Evolutionary conservation across 53 echinoderm and acorn worm species (phyloP).

Genomic region (Luidia sarsii): DNA sequence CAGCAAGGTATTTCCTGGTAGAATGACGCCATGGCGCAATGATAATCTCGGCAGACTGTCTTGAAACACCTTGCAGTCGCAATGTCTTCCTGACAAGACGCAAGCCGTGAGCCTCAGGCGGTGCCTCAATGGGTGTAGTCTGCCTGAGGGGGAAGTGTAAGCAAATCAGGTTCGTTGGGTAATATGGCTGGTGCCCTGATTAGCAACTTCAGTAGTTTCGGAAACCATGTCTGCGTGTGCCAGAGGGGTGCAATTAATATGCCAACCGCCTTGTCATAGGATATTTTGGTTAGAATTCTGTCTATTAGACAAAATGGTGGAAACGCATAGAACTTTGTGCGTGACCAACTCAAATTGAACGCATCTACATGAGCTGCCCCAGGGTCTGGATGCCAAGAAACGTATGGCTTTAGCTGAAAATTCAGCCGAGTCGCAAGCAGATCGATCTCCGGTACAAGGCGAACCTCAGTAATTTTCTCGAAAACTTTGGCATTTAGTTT

Average conservation of each 20-base stretch:
- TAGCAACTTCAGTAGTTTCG: background rate
- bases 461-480: background rate
- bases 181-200: background rate
- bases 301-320: background rate
- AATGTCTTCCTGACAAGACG: background rate
- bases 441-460: background rate
- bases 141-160: too few relatives aligned
- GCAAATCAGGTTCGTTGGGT: too few relatives aligned
- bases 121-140: background rate
- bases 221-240: slow-evolving; percentile 1
- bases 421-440: background rate
- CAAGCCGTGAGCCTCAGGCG: too few relatives aligned
- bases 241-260: background rate
- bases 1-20: too few relatives aligned
- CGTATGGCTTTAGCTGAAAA: background rate
- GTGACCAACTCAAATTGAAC: background rate
- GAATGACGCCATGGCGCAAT: background rate
- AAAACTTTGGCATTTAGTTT: background rate
- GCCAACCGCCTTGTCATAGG: background rate
- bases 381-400: background rate
- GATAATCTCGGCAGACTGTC: background rate
- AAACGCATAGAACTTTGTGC: background rate
- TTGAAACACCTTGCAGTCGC: background rate
- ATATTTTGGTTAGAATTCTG: background rate
- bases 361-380: background rate